A percentile compares a stretch with the other conserved stretches of the same genome.
These are phyloP conservation scores for Chorisops tibialis DNA, from an alignment of 2,888 invertebrate species.

Conservation along the genomic window DNA sequence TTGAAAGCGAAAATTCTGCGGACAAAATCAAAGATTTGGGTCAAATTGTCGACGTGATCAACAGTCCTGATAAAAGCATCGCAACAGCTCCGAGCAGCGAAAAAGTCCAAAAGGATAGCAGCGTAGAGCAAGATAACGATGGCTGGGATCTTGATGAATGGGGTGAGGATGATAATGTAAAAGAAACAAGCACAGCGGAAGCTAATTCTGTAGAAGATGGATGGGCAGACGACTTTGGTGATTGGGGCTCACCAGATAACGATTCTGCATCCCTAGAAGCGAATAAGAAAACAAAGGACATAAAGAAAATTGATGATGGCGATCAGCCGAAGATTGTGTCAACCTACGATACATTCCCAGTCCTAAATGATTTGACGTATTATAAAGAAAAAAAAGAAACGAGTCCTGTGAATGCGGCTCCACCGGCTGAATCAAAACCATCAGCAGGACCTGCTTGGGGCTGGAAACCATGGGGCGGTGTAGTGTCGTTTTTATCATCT, in stretches of 20 bases:
- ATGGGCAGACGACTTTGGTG: conserved; percentile 57
- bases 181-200: not conserved
- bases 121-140: not conserved
- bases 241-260: conserved; percentile 48
- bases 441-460: conserved; percentile 47
- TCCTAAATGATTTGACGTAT: conserved; percentile 40
- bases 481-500: conserved; percentile 68
- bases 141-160: not conserved
- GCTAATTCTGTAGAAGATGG: conserved; percentile 40
- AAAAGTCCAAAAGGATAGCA: not conserved
- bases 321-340: not conserved
- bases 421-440: not conserved
- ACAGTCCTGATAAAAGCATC: not conserved
- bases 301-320: conserved; percentile 28
- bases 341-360: conserved; percentile 25
- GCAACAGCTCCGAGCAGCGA: not conserved
- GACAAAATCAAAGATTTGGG: not conserved
- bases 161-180: not conserved
- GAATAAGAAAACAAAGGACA: conserved; percentile 16
- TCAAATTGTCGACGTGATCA: not conserved
- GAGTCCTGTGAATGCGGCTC: no score
- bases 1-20: conserved; percentile 13
- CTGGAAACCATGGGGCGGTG: conserved; percentile 76
- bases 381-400: conserved; percentile 34
- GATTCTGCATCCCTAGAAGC: conserved; percentile 19